Base-by-base conservation (phyloP, 2,797 vertebrate genomes). In the Spheniscus humboldti region DNA sequence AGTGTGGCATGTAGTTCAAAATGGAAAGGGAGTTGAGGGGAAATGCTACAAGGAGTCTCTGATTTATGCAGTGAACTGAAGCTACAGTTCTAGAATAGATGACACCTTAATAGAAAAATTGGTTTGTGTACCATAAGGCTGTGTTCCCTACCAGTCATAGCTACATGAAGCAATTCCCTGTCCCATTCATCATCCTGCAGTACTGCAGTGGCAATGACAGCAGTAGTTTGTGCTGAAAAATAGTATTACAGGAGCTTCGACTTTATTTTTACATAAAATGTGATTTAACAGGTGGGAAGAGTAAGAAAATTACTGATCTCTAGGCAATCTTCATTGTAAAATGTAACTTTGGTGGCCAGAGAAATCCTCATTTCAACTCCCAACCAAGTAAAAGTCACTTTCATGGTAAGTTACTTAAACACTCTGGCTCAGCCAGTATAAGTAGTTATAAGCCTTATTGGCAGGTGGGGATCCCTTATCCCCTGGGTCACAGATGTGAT, bases 391-490 rank as follows among this genome's bases (percentile, higher is more conserved):
- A 69, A 89, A 91, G 23, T 72, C 56, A 82, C 25, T 96, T 82
- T 93, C 48, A 68, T 0, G 4, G 35, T 13, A 75, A 86, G 47
- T 66, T 78, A n/a, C 57, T 93, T 95, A 82, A 96, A 80, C 14
- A 22, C 22, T 52, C 23, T 80, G 33, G 33, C 62, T 90, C 72
- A 88, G 80, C 16, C 10, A 3, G 9, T n/a, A 33, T 95, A 90
- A 96, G 92, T n/a, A 92, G 35, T 13, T 87, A 64, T 96, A 97
- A 97, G 76, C 85, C 18, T 92, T 91, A 97, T 90, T 95, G 95
- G 18, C 94, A 93, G 86, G 39, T 86, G 55, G 72, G 31, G 85
- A 79, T 86, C 57, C 39, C 18, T 96, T 88, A 92, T 92, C 81
- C 82, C 11, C 35, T 60, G 59, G 57, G 72, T 90, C 91, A 91